Conservation (phyloP, 2,888 invertebrate species). For the Trachelus troglodyta region DNA sequence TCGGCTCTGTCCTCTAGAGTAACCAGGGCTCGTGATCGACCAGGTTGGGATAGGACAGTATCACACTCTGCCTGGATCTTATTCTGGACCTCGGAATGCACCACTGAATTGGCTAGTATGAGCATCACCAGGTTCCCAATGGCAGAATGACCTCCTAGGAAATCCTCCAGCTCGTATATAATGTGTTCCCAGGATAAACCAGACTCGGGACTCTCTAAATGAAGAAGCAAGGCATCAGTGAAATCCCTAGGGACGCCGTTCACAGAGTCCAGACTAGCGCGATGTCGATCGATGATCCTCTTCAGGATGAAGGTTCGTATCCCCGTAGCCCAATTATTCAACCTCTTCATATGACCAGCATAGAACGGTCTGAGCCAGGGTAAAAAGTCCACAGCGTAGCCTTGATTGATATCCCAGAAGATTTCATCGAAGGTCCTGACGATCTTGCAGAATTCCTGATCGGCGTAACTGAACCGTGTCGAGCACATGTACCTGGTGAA, state of each 20-base stretch:
- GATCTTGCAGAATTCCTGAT: constrained; percentile 75
- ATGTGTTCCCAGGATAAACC: constrained; percentile 82
- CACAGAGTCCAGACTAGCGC: constrained; percentile 68
- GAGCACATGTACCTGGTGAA: constrained; percentile 90
- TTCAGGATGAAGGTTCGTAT: constrained; percentile 81
- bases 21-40: constrained; percentile 67
- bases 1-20: constrained; percentile 74
- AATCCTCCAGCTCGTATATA: constrained; percentile 86
- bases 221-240: constrained; percentile 81
- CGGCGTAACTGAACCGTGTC: constrained; percentile 78
- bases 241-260: constrained; percentile 75
- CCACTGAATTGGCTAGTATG: constrained; percentile 76
- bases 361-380: constrained; percentile 85
- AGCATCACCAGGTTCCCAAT: constrained; percentile 87
- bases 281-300: constrained; percentile 74
- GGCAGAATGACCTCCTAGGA: constrained; percentile 89
- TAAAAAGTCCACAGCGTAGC: constrained; percentile 87
- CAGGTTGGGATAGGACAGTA: constrained; percentile 64
- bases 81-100: constrained; percentile 74
- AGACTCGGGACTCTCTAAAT: constrained; percentile 73
- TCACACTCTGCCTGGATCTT: constrained; percentile 80
- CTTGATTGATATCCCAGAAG: constrained; percentile 93
- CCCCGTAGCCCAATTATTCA: constrained; percentile 76
- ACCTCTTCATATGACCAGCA: constrained; percentile 74
- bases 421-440: constrained; percentile 85